phyloP scores from a whole-genome alignment of 1,140 invertebrate species.

The Monochamus saltuarius region DNA sequence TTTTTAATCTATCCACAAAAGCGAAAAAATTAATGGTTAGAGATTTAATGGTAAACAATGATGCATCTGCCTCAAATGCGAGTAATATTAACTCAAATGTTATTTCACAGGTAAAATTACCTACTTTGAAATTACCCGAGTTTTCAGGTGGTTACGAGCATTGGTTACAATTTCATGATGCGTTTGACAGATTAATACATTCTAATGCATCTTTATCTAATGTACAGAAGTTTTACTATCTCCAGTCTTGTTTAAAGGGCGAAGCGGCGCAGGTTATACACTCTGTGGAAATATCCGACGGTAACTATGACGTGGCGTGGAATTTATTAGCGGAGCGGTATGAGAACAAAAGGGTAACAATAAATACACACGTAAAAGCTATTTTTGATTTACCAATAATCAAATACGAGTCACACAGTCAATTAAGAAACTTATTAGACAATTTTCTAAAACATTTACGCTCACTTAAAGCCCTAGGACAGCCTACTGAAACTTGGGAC shows the following conservation, averaged over 20 bases:
- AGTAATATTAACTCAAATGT: no score
- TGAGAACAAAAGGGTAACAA: conserved; percentile 19
- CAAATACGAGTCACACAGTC: conserved; percentile 14
- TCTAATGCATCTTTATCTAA: conserved; percentile 10
- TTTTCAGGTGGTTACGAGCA: no score
- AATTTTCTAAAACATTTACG: conserved; percentile 14
- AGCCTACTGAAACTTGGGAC: conserved; percentile 15
- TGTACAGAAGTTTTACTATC: conserved; percentile 25
- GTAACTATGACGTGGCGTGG: conserved; percentile 22
- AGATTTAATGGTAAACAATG: no score
- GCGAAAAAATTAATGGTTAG: no score
- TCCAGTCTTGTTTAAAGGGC: conserved; percentile 18
- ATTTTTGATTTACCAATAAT: conserved; percentile 4
- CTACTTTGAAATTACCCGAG: no score
- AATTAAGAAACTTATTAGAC: conserved; percentile 16
- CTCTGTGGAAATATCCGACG: conserved; percentile 10
- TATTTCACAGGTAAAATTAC: no score
- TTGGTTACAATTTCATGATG: no score
- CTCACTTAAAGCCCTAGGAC: conserved; percentile 10
- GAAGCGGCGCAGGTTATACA: conserved; percentile 14
- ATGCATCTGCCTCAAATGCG: no score
- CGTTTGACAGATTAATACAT: background rate
- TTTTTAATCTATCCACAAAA: no score
- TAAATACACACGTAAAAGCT: conserved; percentile 18
- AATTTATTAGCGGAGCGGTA: conserved; percentile 17